Conservation (phyloP, 2,888 invertebrate genomes). For the Carabus problematicus region DNA sequence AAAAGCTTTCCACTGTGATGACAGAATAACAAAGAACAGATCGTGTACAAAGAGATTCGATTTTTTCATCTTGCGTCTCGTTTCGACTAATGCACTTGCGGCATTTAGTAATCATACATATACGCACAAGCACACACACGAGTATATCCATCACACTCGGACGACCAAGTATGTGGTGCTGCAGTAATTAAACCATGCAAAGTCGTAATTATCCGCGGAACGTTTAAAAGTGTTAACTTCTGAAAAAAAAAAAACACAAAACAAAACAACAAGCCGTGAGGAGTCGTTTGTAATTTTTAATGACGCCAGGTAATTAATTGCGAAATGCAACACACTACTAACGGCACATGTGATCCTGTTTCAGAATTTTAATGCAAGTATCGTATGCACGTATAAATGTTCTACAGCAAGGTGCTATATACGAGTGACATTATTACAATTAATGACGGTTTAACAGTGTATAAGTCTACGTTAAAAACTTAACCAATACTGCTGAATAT, state of each 20-base stretch:
- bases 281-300: slow-evolving; percentile 1
- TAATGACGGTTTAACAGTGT: no score
- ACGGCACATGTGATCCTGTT: slow-evolving; percentile 4
- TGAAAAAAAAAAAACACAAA: slow-evolving; percentile 4
- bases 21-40: slow-evolving; percentile 20
- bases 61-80: background rate
- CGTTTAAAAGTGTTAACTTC: background rate
- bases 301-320: slow-evolving; percentile 8
- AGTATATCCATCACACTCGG: no score
- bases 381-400: no score
- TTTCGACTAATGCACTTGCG: slow-evolving; percentile 1
- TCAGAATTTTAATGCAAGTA: background rate
- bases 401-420: no score
- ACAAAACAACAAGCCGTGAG: slow-evolving; percentile 3
- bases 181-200: slow-evolving; percentile 2
- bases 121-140: no score
- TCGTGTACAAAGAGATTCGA: slow-evolving; percentile 12
- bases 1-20: slow-evolving; percentile 17
- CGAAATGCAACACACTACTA: background rate
- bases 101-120: no score
- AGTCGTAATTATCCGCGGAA: slow-evolving; percentile 5
- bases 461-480: no score
- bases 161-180: background rate
- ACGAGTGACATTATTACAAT: no score
- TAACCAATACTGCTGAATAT: no score